phyloP scores from a whole-genome alignment of 2,113 vertebrate species.

The Nibea coibor region DNA sequence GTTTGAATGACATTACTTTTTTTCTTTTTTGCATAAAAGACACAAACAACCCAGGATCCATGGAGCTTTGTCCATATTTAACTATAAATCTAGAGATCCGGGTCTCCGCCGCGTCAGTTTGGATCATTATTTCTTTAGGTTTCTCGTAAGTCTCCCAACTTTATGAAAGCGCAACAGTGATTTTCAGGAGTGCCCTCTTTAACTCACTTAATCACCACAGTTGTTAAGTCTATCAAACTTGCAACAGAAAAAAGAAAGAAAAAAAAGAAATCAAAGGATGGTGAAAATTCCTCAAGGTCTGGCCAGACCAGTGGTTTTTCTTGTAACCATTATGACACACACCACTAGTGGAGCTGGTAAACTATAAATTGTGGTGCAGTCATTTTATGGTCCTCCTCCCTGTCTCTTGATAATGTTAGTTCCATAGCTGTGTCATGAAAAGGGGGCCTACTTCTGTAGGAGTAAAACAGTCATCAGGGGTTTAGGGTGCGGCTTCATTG shows the following conservation, averaged over 20 bases:
- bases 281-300: conserved; percentile 44
- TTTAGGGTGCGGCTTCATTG: conserved; percentile 59
- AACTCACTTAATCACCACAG: conserved; percentile 13
- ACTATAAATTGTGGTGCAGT: conserved; percentile 62
- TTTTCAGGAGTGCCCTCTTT: neutral
- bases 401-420: conserved; percentile 58
- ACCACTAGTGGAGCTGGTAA: conserved; percentile 60
- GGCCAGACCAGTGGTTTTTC: conserved; percentile 41
- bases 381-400: conserved; percentile 59
- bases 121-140: neutral
- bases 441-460: conserved; percentile 54
- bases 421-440: conserved; percentile 63
- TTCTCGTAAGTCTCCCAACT: neutral
- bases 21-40: no score
- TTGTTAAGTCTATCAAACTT: conserved; percentile 20
- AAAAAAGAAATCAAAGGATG: conserved; percentile 26
- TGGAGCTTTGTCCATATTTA: neutral
- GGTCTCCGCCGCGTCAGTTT: no score
- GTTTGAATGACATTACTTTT: neutral
- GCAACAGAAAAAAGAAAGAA: conserved; percentile 7
- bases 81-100: neutral
- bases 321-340: conserved; percentile 56
- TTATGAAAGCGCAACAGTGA: neutral
- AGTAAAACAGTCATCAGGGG: conserved; percentile 58
- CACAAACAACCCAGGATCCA: no score